Conservation (phyloP, 92 coral and sea anemone genomes). For the Epizoanthus ramosus region DNA sequence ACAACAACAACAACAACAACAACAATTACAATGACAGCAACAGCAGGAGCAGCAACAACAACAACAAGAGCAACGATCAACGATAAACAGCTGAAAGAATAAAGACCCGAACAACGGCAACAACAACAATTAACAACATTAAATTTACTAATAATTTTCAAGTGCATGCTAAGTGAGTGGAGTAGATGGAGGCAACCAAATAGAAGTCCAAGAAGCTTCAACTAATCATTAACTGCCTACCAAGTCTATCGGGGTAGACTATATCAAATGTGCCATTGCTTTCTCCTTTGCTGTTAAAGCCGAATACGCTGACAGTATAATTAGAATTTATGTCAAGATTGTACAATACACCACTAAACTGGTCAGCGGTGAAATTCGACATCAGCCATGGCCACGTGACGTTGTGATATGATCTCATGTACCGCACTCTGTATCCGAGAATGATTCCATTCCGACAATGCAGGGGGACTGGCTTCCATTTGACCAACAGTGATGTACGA, state of each 20-base stretch:
- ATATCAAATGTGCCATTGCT: constrained; percentile 68
- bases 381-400: constrained; percentile 39
- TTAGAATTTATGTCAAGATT: constrained; percentile 66
- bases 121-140: too few relatives aligned
- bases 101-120: not conserved
- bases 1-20: not conserved
- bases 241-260: constrained; percentile 58
- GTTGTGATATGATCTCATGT: constrained; percentile 46
- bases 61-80: not conserved
- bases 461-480: constrained; percentile 58
- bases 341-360: constrained; percentile 38
- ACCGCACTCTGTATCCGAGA: constrained; percentile 70
- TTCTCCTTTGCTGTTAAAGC: constrained; percentile 79
- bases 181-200: too few relatives aligned
- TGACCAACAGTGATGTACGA: constrained; percentile 36
- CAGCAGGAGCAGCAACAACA: not conserved
- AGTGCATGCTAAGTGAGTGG: too few relatives aligned
- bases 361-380: constrained; percentile 52
- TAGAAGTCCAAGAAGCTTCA: not conserved
- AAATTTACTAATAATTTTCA: too few relatives aligned
- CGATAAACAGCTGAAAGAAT: not conserved
- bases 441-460: constrained; percentile 75
- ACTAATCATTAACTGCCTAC: constrained; percentile 29
- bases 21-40: not conserved
- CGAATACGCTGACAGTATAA: constrained; percentile 70